Conservation (phyloP, 2,888 invertebrate genomes). For the Formica aserva region DNA sequence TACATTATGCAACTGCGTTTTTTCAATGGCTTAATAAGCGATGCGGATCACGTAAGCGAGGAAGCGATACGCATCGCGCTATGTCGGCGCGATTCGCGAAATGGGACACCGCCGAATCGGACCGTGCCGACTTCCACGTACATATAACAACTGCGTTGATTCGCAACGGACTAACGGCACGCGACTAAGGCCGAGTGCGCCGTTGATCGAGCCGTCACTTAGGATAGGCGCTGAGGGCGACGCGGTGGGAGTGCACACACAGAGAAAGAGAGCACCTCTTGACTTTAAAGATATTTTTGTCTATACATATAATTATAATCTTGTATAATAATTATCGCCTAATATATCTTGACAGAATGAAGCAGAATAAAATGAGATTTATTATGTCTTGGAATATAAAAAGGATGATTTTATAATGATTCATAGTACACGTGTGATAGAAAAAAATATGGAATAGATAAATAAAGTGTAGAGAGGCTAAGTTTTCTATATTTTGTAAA, state of each 20-base stretch:
- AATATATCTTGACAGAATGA: neutral
- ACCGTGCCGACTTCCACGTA: slow-evolving; percentile 19
- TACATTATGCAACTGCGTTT: neutral
- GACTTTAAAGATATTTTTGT: slow-evolving; percentile 21
- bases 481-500: neutral
- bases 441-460: too few relatives aligned
- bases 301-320: slow-evolving; percentile 27
- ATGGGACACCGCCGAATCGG: slow-evolving; percentile 5
- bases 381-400: neutral
- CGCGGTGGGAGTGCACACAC: slow-evolving; percentile 81
- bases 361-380: neutral
- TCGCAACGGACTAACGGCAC: slow-evolving; percentile 86
- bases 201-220: slow-evolving; percentile 83
- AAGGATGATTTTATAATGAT: neutral
- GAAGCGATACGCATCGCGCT: neutral
- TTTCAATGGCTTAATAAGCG: neutral
- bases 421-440: too few relatives aligned
- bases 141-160: slow-evolving; percentile 64
- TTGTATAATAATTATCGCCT: neutral
- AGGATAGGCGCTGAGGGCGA: slow-evolving; percentile 87
- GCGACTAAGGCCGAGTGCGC: slow-evolving; percentile 84
- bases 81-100: slow-evolving; percentile 18
- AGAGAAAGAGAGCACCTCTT: slow-evolving; percentile 79
- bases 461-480: too few relatives aligned
- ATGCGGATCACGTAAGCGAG: neutral